Conservation (phyloP, 2,888 invertebrate genomes). For the Catocala sponsa region DNA sequence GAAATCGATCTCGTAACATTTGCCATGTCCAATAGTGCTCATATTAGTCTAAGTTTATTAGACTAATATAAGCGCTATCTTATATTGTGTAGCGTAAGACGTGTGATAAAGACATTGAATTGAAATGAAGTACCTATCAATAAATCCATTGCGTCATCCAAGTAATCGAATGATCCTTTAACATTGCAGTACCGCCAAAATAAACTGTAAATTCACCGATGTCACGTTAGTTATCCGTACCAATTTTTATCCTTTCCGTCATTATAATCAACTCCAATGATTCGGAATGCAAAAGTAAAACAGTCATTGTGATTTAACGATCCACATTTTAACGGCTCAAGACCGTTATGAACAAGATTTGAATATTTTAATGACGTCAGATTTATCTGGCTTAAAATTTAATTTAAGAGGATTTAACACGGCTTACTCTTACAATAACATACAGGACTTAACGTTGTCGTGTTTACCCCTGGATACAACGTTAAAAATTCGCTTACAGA, state of each 20-base stretch:
- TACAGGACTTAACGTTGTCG: conserved; percentile 32
- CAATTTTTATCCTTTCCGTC: conserved; percentile 17
- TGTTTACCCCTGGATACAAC: conserved; percentile 25
- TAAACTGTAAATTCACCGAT: too few species aligned
- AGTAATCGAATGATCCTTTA: too few species aligned
- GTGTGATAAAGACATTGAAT: too few species aligned
- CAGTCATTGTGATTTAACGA: conserved; percentile 49
- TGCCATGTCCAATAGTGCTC: too few species aligned
- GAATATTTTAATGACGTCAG: conserved; percentile 57
- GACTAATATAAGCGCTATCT: too few species aligned
- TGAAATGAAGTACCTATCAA: too few species aligned
- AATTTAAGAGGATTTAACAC: conserved; percentile 54
- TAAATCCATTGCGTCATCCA: too few species aligned
- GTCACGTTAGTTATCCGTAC: too few species aligned
- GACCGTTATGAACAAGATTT: conserved; percentile 64
- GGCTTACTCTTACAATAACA: conserved; percentile 44
- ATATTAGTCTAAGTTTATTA: too few species aligned
- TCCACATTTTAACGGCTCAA: conserved; percentile 47
- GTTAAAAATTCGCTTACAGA: conserved; percentile 1
- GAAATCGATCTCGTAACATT: too few species aligned
- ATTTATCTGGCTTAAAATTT: conserved; percentile 60
- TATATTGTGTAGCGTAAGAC: too few species aligned
- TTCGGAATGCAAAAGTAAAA: conserved; percentile 52
- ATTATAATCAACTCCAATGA: conserved; percentile 55
- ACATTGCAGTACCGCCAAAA: too few species aligned